Conservation (phyloP, 2,888 invertebrate genomes). For the Cephus pygmeus region DNA sequence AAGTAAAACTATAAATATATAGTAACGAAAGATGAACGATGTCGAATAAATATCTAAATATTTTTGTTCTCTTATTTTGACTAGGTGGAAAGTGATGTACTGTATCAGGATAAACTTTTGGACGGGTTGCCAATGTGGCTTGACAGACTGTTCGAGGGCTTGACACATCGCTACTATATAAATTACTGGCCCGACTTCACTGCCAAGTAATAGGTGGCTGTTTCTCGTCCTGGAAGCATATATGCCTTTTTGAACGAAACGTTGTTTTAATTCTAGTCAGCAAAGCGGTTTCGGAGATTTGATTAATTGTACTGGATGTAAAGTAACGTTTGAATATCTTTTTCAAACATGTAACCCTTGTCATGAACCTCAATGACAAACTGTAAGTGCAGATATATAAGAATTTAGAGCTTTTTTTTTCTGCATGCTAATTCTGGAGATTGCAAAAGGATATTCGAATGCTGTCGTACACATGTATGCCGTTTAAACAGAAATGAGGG, state of each 20-base stretch:
- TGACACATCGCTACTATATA: constrained; percentile 93
- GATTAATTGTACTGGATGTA: background rate
- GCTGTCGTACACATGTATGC: background rate
- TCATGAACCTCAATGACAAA: background rate
- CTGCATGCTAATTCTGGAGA: constrained; percentile 7
- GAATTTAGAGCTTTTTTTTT: constrained; percentile 30
- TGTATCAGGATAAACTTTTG: constrained; percentile 81
- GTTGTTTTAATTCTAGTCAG: constrained; percentile 43
- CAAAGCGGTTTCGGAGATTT: constrained; percentile 25
- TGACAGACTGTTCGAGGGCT: constrained; percentile 95
- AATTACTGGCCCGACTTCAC: constrained; percentile 99
- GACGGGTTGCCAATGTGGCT: constrained; percentile 97
- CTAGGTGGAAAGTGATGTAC: constrained; percentile 67
- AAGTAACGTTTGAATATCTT: background rate
- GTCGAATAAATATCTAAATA: background rate
- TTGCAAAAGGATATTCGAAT: background rate
- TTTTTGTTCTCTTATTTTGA: constrained; percentile 18
- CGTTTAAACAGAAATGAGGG: background rate
- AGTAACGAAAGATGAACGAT: background rate
- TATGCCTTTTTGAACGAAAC: constrained; percentile 31
- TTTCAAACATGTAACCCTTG: background rate
- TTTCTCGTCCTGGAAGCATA: constrained; percentile 24
- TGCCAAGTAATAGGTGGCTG: constrained; percentile 72
- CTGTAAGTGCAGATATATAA: background rate
- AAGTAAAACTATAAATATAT: constrained; percentile 17